These are phyloP conservation scores for Napeogenes inachia DNA, from an alignment of 2,888 invertebrate genomes.

Conservation along the genomic window DNA sequence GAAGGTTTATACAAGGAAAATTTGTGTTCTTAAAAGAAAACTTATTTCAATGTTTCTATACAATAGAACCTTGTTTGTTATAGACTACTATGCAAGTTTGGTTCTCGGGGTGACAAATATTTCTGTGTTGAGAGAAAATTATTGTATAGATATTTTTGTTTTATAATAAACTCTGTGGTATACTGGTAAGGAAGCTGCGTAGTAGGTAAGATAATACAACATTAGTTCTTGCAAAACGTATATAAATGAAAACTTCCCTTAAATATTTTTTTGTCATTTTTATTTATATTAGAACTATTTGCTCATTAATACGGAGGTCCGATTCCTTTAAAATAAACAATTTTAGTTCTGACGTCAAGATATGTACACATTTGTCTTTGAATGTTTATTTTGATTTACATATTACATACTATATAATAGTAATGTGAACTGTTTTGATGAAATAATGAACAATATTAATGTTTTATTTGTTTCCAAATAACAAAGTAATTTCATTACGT, in stretches of 20 bases:
- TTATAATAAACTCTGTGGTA: no score
- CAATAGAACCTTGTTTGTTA: background rate
- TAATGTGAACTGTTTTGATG: no score
- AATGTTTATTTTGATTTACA: conserved; percentile 23
- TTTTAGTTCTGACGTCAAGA: conserved; percentile 11
- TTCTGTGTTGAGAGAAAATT: no score
- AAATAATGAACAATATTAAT: background rate
- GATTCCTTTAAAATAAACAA: conserved; percentile 16
- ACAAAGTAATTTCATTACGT: background rate
- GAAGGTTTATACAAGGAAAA: background rate
- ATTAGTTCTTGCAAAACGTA: no score
- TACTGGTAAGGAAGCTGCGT: no score
- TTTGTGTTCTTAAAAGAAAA: background rate
- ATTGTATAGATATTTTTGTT: no score
- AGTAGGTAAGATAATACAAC: no score
- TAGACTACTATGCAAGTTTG: no score
- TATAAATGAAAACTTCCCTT: no score
- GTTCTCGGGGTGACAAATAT: no score
- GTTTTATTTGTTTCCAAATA: background rate
- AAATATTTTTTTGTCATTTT: background rate
- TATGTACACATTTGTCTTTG: conserved; percentile 12
- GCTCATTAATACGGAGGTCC: conserved; percentile 8
- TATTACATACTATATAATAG: background rate
- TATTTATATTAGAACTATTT: conserved; percentile 8
- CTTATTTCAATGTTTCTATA: background rate